Conservation (phyloP, 2,797 vertebrate species). For the Pygocentrus nattereri region DNA sequence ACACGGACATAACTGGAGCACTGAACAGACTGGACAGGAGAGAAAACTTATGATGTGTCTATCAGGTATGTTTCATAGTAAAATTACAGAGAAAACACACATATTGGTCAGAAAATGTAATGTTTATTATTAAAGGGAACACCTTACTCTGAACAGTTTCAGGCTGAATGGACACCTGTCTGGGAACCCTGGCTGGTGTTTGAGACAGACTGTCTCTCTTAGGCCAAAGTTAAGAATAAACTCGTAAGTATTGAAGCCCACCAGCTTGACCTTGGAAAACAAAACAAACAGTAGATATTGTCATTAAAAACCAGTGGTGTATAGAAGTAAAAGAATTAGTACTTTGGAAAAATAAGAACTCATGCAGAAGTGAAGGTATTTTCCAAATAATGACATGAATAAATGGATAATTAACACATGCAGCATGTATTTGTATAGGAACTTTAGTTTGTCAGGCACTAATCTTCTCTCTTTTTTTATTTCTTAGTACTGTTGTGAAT, state of each 20-base stretch:
- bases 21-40: background rate
- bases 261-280: slow-evolving; percentile 29
- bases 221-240: slow-evolving; percentile 29
- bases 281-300: background rate
- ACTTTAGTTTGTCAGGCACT: background rate
- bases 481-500: too few species aligned
- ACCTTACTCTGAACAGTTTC: slow-evolving; percentile 9
- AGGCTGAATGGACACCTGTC: slow-evolving; percentile 7
- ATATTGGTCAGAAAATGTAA: background rate
- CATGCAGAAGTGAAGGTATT: too few species aligned
- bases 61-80: background rate
- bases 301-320: too few species aligned
- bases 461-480: background rate
- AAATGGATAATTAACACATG: too few species aligned
- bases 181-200: background rate
- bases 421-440: too few species aligned
- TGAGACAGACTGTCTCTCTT: slow-evolving; percentile 40
- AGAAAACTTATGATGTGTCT: background rate
- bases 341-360: too few species aligned
- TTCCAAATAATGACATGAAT: too few species aligned
- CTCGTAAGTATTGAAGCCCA: slow-evolving; percentile 34
- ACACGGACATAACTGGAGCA: slow-evolving; percentile 38
- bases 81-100: background rate
- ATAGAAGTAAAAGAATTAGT: too few species aligned
- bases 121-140: background rate